Evolutionary conservation across 1,140 invertebrate species (phyloP), one percentile per base, ranked within the genome.

Genomic region (Eupeodes corollae): DNA sequence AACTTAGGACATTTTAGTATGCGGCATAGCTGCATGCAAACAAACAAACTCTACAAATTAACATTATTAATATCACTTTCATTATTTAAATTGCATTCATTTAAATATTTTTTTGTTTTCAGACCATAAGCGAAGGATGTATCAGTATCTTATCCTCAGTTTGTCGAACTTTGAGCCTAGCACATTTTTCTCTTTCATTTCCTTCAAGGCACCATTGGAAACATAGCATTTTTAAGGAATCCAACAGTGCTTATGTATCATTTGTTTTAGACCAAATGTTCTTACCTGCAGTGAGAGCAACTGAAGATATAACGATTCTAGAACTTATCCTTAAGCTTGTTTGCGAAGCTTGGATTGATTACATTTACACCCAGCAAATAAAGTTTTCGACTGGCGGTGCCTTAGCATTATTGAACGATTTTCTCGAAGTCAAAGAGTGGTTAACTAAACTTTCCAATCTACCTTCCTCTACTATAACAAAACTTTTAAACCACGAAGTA

Each of bases 311-410:
- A 38, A 68, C 76, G 14, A 82, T 83, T 9, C 76, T 81, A 1
- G 85, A 85, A 55, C 82, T 87, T 72, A 76, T 87, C 31, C 63
- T 90, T 3, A 77, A 79, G 59, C 79, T 88, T 33, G 83, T 88
- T 70, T 87, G 86, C 58, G 86, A 88, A 61, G 81, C 84, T 1
- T 88, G 85, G 85, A 67, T 90, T 30, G 83, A 90, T 64, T 84
- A 87, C 47, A 88, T 90, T 48, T 88, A 85, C 60, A 74, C 79
- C 31, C 79, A 84, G 51, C 80, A 80, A 64, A 82, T 88, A 34
- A 86, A 84, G 68, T 89, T 90, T 58, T 63, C 58, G 19, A 52
- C 61, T 0, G 56, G 60, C 44, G 71, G 71, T 6, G 71, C 73
- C 0, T 61, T 79, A 30, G 84, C 86, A 54, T 63, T 87, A 15